A percentile compares a stretch with the other conserved stretches of the same genome.
Evolutionary conservation across 2,797 vertebrate genomes (phyloP).

Genomic region (Eurystomus glaucurus): DNA sequence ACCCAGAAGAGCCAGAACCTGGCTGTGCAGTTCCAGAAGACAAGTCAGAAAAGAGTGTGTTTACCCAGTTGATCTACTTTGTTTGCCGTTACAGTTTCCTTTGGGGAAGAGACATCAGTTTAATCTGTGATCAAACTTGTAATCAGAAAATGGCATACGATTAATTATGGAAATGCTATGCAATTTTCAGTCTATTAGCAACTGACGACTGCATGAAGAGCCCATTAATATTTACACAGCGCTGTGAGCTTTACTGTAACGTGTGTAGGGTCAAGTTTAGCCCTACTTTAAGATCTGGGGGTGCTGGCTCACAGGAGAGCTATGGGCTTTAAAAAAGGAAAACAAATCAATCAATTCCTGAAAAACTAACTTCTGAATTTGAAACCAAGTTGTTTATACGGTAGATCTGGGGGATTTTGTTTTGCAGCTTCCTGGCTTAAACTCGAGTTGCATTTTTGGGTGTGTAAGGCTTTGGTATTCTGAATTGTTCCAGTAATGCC

Average conservation of each 20-base stretch:
- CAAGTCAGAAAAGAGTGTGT: not conserved
- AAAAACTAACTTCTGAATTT: not conserved
- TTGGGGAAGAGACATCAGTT: conserved; percentile 54
- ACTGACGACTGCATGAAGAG: conserved; percentile 69
- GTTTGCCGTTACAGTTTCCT: conserved; percentile 31
- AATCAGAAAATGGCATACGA: conserved; percentile 78
- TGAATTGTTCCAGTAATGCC: not conserved
- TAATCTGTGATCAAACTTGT: conserved; percentile 74
- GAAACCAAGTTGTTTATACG: not conserved
- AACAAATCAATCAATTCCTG: not conserved
- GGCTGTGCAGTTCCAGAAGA: not conserved
- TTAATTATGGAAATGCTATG: conserved; percentile 81
- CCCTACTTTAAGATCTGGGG: not conserved
- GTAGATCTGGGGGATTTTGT: not conserved
- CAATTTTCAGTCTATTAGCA: conserved; percentile 79
- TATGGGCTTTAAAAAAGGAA: conserved; percentile 22
- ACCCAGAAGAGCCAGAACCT: not conserved
- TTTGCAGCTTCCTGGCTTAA: not conserved
- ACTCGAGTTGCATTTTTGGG: not conserved
- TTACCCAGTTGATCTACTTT: not conserved
- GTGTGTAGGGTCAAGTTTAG: conserved; percentile 5
- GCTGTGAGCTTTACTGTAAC: conserved; percentile 21
- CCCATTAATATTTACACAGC: conserved; percentile 68
- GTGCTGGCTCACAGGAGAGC: not conserved
- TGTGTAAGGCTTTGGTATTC: not conserved